These are phyloP conservation scores for Periplaneta americana DNA, from an alignment of 1,140 invertebrate species.

Conservation along the genomic window DNA sequence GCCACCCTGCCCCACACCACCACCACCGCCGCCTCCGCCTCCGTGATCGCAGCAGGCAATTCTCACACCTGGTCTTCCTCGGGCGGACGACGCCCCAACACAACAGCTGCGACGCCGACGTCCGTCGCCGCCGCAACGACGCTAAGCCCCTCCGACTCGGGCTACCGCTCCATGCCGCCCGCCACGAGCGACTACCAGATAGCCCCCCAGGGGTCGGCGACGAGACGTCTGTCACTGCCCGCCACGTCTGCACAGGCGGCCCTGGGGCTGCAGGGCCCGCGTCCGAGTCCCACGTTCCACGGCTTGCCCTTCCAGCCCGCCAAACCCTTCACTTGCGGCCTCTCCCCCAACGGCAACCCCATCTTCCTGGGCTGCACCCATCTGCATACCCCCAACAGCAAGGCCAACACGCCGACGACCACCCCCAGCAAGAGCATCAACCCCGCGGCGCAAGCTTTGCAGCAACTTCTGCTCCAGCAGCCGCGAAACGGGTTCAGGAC, in stretches of 20 bases:
- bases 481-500: conserved; percentile 66
- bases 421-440: conserved; percentile 46
- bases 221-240: conserved; percentile 5
- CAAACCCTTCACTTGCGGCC: conserved; percentile 37
- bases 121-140: conserved; percentile 21
- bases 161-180: conserved; percentile 46
- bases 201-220: neutral
- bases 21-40: conserved; percentile 36
- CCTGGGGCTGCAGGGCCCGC: conserved; percentile 32
- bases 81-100: conserved; percentile 33
- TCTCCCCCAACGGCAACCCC: conserved; percentile 41
- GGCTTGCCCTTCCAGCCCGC: conserved; percentile 46
- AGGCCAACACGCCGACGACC: conserved; percentile 39
- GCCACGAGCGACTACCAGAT: conserved; percentile 57
- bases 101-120: conserved; percentile 24
- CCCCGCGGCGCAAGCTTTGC: conserved; percentile 50
- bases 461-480: conserved; percentile 57
- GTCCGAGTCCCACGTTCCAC: conserved; percentile 55
- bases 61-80: conserved; percentile 37
- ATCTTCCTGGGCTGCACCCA: conserved; percentile 44
- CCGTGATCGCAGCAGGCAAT: conserved; percentile 29
- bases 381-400: conserved; percentile 20
- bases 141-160: conserved; percentile 45
- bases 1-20: conserved; percentile 35
- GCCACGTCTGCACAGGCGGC: conserved; percentile 8